phyloP scores from a whole-genome alignment of 2,797 vertebrate genomes.

The Eulemur rubriventer region DNA sequence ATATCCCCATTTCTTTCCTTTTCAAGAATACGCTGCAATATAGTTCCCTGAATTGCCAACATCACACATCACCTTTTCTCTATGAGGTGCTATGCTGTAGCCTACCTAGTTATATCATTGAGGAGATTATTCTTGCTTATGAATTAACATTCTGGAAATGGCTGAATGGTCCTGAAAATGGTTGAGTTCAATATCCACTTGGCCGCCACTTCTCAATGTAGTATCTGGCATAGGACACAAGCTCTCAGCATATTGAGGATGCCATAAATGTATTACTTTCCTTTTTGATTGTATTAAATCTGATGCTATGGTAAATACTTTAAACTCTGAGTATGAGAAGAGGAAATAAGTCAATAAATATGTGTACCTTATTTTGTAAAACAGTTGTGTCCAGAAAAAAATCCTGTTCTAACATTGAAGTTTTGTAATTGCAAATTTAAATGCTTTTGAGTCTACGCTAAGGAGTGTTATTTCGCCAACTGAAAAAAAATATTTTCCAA shows the following conservation, averaged over 20 bases:
- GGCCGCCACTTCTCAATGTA: neutral
- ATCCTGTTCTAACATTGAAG: neutral
- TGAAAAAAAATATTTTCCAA: neutral
- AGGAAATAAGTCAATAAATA: neutral
- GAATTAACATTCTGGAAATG: neutral
- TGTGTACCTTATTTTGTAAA: neutral
- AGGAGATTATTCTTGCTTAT: neutral
- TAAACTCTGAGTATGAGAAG: neutral
- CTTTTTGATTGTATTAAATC: neutral
- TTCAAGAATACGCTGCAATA: neutral
- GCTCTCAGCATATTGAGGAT: neutral
- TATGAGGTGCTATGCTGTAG: neutral
- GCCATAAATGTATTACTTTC: neutral
- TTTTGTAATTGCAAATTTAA: conserved; percentile 1
- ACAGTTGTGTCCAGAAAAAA: neutral
- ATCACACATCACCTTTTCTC: neutral
- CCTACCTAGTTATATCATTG: neutral
- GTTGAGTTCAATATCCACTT: neutral
- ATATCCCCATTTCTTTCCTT: neutral
- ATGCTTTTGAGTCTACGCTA: neutral
- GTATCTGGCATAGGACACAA: neutral
- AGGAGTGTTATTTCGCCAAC: neutral
- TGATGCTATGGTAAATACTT: neutral
- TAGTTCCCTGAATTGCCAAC: neutral
- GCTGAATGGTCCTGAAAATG: neutral